Evolutionary conservation across 2,888 invertebrate species (phyloP).

Genomic region (Monopis laevigella): DNA sequence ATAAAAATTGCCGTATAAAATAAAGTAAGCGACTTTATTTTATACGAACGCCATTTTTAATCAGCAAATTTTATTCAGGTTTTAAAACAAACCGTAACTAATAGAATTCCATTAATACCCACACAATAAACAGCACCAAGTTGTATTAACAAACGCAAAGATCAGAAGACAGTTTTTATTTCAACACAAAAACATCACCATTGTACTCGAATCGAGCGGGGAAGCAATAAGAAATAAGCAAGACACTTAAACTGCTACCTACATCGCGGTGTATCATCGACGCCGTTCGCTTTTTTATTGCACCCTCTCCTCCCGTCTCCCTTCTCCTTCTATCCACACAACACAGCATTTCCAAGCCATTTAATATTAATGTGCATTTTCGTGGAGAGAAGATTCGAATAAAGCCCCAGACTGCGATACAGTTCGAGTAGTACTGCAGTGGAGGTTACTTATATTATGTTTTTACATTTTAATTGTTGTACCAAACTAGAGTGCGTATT

Average conservation of each 20-base stretch:
- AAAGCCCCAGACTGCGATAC: slow-evolving; percentile 10
- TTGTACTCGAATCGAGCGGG: slow-evolving; percentile 14
- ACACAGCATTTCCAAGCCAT: slow-evolving; percentile 69
- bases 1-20: too few relatives aligned
- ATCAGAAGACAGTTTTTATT: slow-evolving; percentile 14
- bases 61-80: too few relatives aligned
- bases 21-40: too few relatives aligned
- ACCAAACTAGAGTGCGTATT: neutral
- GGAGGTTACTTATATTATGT: neutral
- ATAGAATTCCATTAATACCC: too few relatives aligned
- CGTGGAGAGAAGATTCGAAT: slow-evolving; percentile 42
- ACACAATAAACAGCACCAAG: too few relatives aligned
- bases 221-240: slow-evolving; percentile 16
- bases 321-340: slow-evolving; percentile 30
- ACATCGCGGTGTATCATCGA: slow-evolving; percentile 38
- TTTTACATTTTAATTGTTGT: neutral
- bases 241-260: slow-evolving; percentile 18
- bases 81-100: too few relatives aligned
- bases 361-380: slow-evolving; percentile 71
- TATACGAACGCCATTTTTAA: too few relatives aligned
- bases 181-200: slow-evolving; percentile 17
- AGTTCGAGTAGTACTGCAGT: slow-evolving; percentile 1
- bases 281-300: slow-evolving; percentile 54
- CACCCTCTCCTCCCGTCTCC: slow-evolving; percentile 30
- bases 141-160: too few relatives aligned